Evolutionary conservation across 2,888 invertebrate genomes (phyloP), one percentile per base, ranked within the genome.

Genomic region (Gymnoscelis rufifasciata): DNA sequence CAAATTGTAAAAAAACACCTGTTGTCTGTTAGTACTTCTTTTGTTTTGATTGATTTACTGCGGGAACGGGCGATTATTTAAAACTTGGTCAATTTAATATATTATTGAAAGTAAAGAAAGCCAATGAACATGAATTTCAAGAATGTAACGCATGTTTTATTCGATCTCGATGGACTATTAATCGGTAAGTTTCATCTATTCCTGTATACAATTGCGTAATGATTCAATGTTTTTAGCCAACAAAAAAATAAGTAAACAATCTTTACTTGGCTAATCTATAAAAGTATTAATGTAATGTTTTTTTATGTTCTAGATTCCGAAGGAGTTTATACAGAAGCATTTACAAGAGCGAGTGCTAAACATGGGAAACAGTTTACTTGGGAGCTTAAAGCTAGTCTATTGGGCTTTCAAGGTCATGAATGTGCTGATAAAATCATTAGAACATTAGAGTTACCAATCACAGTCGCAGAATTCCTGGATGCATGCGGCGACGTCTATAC

Each of bases 241-340:
- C n/a, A n/a, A n/a, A n/a, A n/a, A n/a, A n/a, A n/a, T n/a, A n/a
- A n/a, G n/a, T n/a, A n/a, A n/a, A n/a, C n/a, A n/a, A n/a, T n/a
- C n/a, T n/a, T n/a, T n/a, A n/a, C n/a, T n/a, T n/a, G n/a, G n/a
- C n/a, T n/a, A n/a, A n/a, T n/a, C n/a, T n/a, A n/a, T n/a, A n/a
- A n/a, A n/a, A n/a, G n/a, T n/a, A n/a, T 29, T 29, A 24, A 23
- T 23, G 3, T 3, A 13, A 30, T 30, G 13, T 13, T 29, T 26
- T n/a, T n/a, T n/a, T n/a, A n/a, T n/a, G n/a, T 36, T 84, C 59
- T 83, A 95, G 96, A 96, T 89, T 95, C 96, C 24, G 96, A 96
- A 79, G 77, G 71, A 10, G 78, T 95, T 11, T 96, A 96, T 68
- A 92, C 94, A 6, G 80, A 91, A 71, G 93, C 92, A 2, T 92